A percentile compares a stretch with the other conserved stretches of the same genome.
Evolutionary conservation across 2,888 invertebrate species (phyloP).

Genomic region (Agonopterix alstromeriana): DNA sequence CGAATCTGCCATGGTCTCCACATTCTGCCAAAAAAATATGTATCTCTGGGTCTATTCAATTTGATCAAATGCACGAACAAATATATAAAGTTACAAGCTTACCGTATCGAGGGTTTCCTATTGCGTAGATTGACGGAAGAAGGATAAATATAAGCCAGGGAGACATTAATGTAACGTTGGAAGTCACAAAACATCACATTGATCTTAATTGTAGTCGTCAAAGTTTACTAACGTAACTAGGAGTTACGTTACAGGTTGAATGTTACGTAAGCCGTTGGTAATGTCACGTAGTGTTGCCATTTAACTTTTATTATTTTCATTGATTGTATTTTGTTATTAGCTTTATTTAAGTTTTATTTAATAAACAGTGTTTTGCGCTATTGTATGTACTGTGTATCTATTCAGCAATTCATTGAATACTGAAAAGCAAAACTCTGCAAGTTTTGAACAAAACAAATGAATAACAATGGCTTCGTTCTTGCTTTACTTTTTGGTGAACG

Average conservation of each 20-base stretch:
- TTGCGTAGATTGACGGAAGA: conserved; percentile 1
- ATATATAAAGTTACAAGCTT: background rate
- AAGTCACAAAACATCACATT: conserved; percentile 3
- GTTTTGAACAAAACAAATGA: conserved; percentile 2
- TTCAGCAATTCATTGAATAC: background rate
- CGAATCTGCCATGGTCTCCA: conserved; percentile 58
- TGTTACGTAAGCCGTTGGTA: too few species aligned
- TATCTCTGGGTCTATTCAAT: background rate
- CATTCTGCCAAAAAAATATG: conserved; percentile 40
- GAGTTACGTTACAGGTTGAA: too few species aligned
- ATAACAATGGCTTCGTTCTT: conserved; percentile 2
- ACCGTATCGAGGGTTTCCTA: conserved; percentile 8
- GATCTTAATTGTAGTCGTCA: background rate
- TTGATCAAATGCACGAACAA: background rate
- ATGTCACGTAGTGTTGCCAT: too few species aligned
- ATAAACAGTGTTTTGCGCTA: too few species aligned
- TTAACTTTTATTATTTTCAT: too few species aligned
- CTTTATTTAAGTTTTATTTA: too few species aligned
- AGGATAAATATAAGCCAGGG: background rate
- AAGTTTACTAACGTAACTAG: too few species aligned
- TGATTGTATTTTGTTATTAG: too few species aligned
- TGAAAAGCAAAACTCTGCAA: conserved; percentile 1
- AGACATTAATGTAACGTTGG: conserved; percentile 3
- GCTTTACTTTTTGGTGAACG: conserved; percentile 3
- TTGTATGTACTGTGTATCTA: too few species aligned